Conservation (phyloP, 2,113 vertebrate genomes). For the Gobio gobio region DNA sequence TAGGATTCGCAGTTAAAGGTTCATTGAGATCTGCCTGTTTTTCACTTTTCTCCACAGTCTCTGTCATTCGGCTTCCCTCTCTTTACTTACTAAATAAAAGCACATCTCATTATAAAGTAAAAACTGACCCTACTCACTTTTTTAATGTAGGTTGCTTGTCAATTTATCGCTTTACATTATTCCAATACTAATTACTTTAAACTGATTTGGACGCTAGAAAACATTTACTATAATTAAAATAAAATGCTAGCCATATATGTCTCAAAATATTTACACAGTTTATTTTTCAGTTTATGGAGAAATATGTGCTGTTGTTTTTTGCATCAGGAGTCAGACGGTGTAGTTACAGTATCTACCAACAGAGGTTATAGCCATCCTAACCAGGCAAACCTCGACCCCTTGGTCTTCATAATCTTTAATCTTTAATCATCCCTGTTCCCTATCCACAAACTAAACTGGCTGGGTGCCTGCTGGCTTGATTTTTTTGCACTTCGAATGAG, state of each 20-base stretch:
- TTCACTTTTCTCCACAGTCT: background rate
- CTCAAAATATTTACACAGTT: background rate
- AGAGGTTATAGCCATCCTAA: background rate
- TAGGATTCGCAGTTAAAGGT: slow-evolving; percentile 31
- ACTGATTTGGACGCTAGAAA: background rate
- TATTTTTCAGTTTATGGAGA: background rate
- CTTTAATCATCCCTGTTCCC: slow-evolving; percentile 9
- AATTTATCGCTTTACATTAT: background rate
- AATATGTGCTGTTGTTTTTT: background rate
- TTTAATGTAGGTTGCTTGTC: background rate
- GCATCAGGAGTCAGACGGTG: background rate
- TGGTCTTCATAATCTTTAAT: slow-evolving; percentile 7
- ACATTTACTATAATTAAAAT: background rate
- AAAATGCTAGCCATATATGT: background rate
- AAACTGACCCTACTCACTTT: background rate
- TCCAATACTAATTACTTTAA: background rate
- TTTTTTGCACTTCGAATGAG: background rate
- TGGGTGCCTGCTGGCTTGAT: background rate
- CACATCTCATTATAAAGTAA: background rate
- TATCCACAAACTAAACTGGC: background rate
- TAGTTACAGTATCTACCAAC: background rate
- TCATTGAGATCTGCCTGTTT: slow-evolving; percentile 11
- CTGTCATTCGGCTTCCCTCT: background rate
- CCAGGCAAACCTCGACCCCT: slow-evolving; percentile 19
- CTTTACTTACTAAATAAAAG: background rate